These are phyloP conservation scores for Augiades crinisus DNA, from an alignment of 2,888 invertebrate species.

Conservation along the genomic window DNA sequence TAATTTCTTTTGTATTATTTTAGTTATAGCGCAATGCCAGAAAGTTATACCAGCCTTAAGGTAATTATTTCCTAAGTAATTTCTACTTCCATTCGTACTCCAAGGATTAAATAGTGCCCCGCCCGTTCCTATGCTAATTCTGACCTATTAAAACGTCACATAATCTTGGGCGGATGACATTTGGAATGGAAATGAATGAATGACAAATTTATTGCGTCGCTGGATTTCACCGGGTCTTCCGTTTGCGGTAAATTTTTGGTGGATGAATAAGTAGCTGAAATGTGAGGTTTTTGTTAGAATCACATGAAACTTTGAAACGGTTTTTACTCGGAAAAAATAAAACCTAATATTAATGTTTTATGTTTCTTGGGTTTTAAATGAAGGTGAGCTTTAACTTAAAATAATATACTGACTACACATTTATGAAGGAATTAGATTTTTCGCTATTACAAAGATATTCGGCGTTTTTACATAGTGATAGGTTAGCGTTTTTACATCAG, in stretches of 20 bases:
- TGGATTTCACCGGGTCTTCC: not conserved
- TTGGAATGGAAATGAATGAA: conserved; percentile 52
- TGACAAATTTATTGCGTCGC: conserved; percentile 39
- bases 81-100: conserved; percentile 5
- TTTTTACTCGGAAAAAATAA: too few species aligned
- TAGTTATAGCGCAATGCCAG: too few species aligned
- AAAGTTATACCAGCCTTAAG: too few species aligned
- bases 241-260: conserved; percentile 13
- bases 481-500: too few species aligned
- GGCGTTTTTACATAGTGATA: too few species aligned
- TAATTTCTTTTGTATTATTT: too few species aligned
- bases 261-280: conserved; percentile 1
- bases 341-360: too few species aligned
- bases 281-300: not conserved
- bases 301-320: not conserved
- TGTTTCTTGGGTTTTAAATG: too few species aligned
- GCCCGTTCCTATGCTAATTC: conserved; percentile 69
- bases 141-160: conserved; percentile 64
- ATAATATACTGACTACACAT: too few species aligned
- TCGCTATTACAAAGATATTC: too few species aligned
- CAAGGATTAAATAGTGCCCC: conserved; percentile 48
- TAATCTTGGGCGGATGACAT: conserved; percentile 51
- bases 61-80: not conserved
- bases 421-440: too few species aligned
- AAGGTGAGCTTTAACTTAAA: too few species aligned